Percentiles rank a stretch among this genome's conserved stretches.
phyloP scores from a whole-genome alignment of 1,140 invertebrate species.

The Chlorops oryzae region DNA sequence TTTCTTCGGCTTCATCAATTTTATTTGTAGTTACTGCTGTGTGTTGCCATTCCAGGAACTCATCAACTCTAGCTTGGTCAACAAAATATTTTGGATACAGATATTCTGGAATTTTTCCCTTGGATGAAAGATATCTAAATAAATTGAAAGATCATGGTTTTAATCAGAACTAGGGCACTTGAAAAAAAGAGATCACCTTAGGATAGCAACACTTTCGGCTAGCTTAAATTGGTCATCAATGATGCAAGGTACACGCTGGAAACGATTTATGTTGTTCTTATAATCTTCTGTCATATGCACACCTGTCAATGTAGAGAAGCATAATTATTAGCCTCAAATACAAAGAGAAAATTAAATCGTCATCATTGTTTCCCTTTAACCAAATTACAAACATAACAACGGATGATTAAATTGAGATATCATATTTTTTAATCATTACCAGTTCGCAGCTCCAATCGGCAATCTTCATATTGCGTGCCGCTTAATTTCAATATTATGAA shows the following conservation, averaged over 20 bases:
- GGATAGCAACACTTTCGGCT: slow-evolving; percentile 68
- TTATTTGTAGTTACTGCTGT: no score
- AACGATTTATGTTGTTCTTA: slow-evolving; percentile 63
- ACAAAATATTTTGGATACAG: slow-evolving; percentile 69
- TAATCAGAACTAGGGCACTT: background rate
- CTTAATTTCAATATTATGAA: slow-evolving; percentile 64
- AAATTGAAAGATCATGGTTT: background rate
- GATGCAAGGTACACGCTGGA: slow-evolving; percentile 67
- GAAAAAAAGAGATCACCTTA: slow-evolving; percentile 42
- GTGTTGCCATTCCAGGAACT: slow-evolving; percentile 87
- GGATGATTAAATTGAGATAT: slow-evolving; percentile 25
- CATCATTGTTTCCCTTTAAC: no score
- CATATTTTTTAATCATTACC: no score
- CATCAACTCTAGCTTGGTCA: slow-evolving; percentile 68
- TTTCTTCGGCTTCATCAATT: no score
- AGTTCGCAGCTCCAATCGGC: slow-evolving; percentile 56
- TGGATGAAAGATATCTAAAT: slow-evolving; percentile 32
- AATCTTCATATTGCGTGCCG: slow-evolving; percentile 58
- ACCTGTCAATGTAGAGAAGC: slow-evolving; percentile 53
- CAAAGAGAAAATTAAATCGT: no score
- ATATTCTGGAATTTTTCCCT: slow-evolving; percentile 53
- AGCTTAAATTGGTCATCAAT: slow-evolving; percentile 72
- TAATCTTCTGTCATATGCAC: slow-evolving; percentile 69
- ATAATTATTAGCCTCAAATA: no score
- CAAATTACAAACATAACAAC: no score